Percentiles rank a stretch among this genome's conserved stretches.
Evolutionary conservation across 37 sponge, comb jelly and placozoan genomes (phyloP).

Genomic region (Geodia barretti): DNA sequence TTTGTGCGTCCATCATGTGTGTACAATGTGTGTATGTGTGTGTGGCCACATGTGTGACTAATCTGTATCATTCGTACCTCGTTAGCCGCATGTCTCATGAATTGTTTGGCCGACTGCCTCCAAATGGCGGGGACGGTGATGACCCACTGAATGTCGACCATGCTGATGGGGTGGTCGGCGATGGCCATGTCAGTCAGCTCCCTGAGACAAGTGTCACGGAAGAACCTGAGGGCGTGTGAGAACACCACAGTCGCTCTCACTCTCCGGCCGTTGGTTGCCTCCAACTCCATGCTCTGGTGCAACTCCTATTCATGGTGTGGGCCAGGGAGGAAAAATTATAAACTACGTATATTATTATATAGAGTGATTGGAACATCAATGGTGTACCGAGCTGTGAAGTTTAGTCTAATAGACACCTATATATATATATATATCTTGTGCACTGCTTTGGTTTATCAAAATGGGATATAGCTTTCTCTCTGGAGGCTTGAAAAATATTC

Average conservation of each 20-base stretch:
- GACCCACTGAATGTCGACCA: slow-evolving; percentile 73
- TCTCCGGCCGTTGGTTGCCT: slow-evolving; percentile 57
- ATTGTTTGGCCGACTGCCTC: slow-evolving; percentile 80
- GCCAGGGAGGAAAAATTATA: too few species aligned
- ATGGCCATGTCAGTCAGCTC: slow-evolving; percentile 48
- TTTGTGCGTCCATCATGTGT: not conserved
- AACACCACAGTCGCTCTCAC: slow-evolving; percentile 54
- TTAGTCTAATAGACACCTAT: not conserved
- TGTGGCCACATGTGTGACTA: too few species aligned
- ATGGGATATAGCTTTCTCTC: too few species aligned
- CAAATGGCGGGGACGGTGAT: slow-evolving; percentile 87
- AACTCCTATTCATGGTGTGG: too few species aligned
- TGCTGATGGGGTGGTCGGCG: slow-evolving; percentile 2
- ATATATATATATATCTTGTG: too few species aligned
- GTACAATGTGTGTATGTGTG: not conserved
- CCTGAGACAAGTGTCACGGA: slow-evolving; percentile 50
- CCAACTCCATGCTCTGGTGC: slow-evolving; percentile 50
- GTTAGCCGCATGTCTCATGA: slow-evolving; percentile 74
- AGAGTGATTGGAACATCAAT: too few species aligned
- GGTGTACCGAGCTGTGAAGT: too few species aligned
- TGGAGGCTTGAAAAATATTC: too few species aligned
- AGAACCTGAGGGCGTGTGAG: slow-evolving; percentile 68
- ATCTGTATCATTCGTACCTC: slow-evolving; percentile 38
- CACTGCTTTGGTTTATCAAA: too few species aligned
- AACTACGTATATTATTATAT: too few species aligned